Base-by-base conservation (phyloP, 2,888 invertebrate species). In the Operophtera brumata region DNA sequence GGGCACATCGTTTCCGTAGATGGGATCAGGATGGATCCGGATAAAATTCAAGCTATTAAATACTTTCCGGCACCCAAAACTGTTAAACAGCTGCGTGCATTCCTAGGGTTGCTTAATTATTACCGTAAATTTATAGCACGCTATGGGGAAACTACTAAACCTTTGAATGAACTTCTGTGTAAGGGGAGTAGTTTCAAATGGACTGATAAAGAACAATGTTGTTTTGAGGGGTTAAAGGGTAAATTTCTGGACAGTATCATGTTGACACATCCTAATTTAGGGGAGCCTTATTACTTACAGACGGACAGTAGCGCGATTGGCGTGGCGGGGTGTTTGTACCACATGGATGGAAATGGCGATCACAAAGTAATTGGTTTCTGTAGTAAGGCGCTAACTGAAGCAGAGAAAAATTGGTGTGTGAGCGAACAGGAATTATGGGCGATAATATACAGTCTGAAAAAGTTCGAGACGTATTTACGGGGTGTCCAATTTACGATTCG, bases 341-440 rank as follows among this genome's bases (percentile, higher is more conserved):
- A n/a, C n/a, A n/a, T n/a, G n/a, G n/a, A n/a, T n/a, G n/a, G n/a
- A n/a, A n/a, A n/a, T n/a, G n/a, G n/a, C n/a, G n/a, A n/a, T n/a
- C n/a, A n/a, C n/a, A n/a, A n/a, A n/a, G n/a, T n/a, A n/a, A n/a
- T n/a, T n/a, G n/a, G n/a, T n/a, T n/a, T n/a, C n/a, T n/a, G n/a
- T n/a, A n/a, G n/a, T n/a, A n/a, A 47, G 14, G 37, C 10, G 4
- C 39, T 47, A 1, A 14, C 39, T 3, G 30, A 13, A 3, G 30
- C 41, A 2, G 41, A 47, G 34, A 40, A 11, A n/a, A 40, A 26
- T 3, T 47, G 47, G 41, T 41, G 40, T 41, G 41, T 41, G 2
- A 11, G 25, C 1, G 41, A 47, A 30, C 47, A 47, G 34, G 47
- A 47, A 25, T 1, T 47, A 12, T 47, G 32, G 32, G 41, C 47